Evolutionary conservation across 2,888 invertebrate genomes (phyloP).

Genomic region (Hecatera dysodea): DNA sequence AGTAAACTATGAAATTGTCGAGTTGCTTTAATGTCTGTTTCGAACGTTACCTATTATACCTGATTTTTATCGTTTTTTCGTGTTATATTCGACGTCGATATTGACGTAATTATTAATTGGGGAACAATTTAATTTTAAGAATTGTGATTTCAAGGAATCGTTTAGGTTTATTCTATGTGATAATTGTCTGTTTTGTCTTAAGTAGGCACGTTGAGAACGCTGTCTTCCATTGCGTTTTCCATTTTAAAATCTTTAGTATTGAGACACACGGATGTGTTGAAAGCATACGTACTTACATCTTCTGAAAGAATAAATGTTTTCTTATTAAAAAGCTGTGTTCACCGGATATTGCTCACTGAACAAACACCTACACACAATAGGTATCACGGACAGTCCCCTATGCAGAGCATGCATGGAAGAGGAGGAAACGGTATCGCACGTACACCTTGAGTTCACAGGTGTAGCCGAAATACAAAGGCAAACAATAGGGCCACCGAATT

Average conservation of each 20-base stretch:
- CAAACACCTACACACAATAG: too few species aligned
- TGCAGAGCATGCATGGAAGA: too few species aligned
- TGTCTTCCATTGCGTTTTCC: constrained; percentile 88
- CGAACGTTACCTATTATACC: constrained; percentile 89
- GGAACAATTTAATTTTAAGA: constrained; percentile 89
- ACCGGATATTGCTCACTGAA: too few species aligned
- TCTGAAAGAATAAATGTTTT: constrained; percentile 13
- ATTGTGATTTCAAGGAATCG: constrained; percentile 89
- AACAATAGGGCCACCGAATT: too few species aligned
- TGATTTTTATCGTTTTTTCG: constrained; percentile 84
- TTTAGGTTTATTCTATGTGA: constrained; percentile 87
- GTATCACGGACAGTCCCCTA: too few species aligned
- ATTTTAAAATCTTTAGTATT: constrained; percentile 64
- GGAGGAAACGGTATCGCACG: too few species aligned
- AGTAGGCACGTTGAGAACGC: constrained; percentile 81
- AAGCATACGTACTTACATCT: constrained; percentile 28
- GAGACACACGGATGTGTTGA: constrained; percentile 45
- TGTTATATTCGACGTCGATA: constrained; percentile 81
- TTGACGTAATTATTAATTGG: constrained; percentile 85
- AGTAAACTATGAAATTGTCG: constrained; percentile 79
- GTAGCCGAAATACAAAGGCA: too few species aligned
- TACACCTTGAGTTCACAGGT: too few species aligned
- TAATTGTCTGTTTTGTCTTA: constrained; percentile 82
- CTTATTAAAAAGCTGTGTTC: too few species aligned
- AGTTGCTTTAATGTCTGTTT: constrained; percentile 87